phyloP scores from a whole-genome alignment of 1,140 invertebrate genomes.

The Zaprionus gabonicus region DNA sequence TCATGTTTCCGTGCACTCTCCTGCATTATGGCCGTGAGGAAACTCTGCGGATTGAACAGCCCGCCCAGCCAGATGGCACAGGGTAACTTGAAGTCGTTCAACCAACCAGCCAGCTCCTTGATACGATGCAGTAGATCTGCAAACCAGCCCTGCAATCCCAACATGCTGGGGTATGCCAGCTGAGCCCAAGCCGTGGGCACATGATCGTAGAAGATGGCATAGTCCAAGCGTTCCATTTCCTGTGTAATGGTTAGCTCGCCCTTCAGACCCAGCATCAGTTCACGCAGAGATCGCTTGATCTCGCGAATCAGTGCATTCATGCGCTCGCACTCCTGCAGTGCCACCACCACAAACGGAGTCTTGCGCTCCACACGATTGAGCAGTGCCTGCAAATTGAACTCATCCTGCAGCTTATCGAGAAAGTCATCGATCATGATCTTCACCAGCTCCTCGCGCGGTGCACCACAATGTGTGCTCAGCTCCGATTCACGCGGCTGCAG shows the following conservation, averaged over 20 bases:
- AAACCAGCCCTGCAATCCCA: conserved; percentile 94
- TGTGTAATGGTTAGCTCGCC: conserved; percentile 96
- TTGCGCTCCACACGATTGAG: conserved; percentile 94
- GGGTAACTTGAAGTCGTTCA: conserved; percentile 92
- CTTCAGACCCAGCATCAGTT: conserved; percentile 95
- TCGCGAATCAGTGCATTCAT: conserved; percentile 95
- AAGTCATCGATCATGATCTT: conserved; percentile 94
- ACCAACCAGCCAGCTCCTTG: conserved; percentile 93
- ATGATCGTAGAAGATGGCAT: conserved; percentile 93
- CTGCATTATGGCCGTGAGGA: conserved; percentile 98
- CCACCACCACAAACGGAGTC: conserved; percentile 96
- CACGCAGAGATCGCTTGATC: conserved; percentile 92
- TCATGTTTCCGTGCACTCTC: conserved; percentile 98
- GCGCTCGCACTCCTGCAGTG: conserved; percentile 97
- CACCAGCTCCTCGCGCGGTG: conserved; percentile 94
- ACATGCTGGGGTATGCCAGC: conserved; percentile 94
- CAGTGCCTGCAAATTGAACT: conserved; percentile 95
- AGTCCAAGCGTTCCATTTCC: conserved; percentile 96
- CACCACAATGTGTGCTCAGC: conserved; percentile 89
- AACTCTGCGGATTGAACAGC: conserved; percentile 98
- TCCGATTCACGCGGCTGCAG: conserved; percentile 95
- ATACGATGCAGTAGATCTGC: conserved; percentile 93
- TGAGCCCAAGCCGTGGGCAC: conserved; percentile 93
- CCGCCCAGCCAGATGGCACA: conserved; percentile 96
- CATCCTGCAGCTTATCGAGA: conserved; percentile 94